Conservation (phyloP, 30 jellyfish, hydroid and myxozoan species). For the Hydra vulgaris region DNA sequence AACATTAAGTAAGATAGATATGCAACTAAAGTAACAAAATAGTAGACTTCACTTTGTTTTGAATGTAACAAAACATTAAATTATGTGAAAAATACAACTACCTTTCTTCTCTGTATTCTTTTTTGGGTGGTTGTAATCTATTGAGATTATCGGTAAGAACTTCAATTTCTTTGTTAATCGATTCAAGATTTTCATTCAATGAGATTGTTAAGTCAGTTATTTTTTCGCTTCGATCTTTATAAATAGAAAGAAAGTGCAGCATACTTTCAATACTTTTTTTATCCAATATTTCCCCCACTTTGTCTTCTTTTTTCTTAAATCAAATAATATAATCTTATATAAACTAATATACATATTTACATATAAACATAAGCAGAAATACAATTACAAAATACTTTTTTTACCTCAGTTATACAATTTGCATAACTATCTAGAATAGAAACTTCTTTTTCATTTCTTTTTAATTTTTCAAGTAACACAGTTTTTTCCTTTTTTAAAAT, state of each 20-base stretch:
- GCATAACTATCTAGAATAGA: constrained; percentile 33
- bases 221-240: constrained; percentile 37
- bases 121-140: constrained; percentile 28
- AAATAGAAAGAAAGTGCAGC: constrained; percentile 45
- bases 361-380: too few relatives aligned
- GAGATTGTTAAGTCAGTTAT: constrained; percentile 13
- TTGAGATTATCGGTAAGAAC: constrained; percentile 34
- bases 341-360: too few relatives aligned
- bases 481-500: constrained; percentile 9
- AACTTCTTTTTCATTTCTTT: constrained; percentile 32
- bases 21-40: constrained; percentile 32
- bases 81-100: too few relatives aligned
- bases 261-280: constrained; percentile 60
- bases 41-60: constrained; percentile 28
- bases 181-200: constrained; percentile 17
- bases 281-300: constrained; percentile 64
- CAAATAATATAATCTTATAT: neutral
- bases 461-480: constrained; percentile 8
- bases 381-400: neutral
- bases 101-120: constrained; percentile 15
- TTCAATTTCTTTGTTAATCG: constrained; percentile 21
- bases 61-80: too few relatives aligned
- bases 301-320: constrained; percentile 42
- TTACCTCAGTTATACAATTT: constrained; percentile 16
- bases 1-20: constrained; percentile 60